Conservation (phyloP, 2,113 vertebrate species). For the Natator depressus region DNA sequence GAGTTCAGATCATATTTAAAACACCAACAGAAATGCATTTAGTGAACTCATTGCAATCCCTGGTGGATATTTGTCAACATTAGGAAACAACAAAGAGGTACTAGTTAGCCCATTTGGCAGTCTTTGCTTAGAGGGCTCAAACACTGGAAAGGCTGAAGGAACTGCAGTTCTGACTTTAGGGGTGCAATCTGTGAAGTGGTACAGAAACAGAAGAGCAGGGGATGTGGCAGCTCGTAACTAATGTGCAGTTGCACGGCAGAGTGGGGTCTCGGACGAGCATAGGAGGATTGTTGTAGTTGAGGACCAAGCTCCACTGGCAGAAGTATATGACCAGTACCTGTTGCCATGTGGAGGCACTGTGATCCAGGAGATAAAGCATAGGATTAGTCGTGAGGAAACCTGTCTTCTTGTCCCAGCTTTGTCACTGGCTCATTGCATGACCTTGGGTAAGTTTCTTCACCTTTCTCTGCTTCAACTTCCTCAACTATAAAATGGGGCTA, state of each 20-base stretch:
- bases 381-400: background rate
- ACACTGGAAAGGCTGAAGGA: background rate
- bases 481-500: background rate
- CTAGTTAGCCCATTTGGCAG: background rate
- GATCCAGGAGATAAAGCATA: background rate
- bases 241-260: background rate
- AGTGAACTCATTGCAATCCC: background rate
- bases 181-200: background rate
- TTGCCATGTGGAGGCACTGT: background rate
- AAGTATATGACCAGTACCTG: background rate
- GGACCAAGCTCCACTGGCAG: background rate
- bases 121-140: background rate
- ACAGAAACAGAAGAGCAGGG: background rate
- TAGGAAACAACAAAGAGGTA: background rate
- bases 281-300: background rate
- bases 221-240: background rate
- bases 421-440: background rate
- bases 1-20: background rate
- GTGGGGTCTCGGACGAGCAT: background rate
- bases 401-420: background rate
- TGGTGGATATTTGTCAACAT: background rate
- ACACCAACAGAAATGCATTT: background rate
- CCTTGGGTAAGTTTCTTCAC: background rate
- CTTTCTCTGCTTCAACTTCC: background rate
- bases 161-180: background rate